phyloP scores from a whole-genome alignment of 2,113 vertebrate species.

The Bambusicola thoracicus region DNA sequence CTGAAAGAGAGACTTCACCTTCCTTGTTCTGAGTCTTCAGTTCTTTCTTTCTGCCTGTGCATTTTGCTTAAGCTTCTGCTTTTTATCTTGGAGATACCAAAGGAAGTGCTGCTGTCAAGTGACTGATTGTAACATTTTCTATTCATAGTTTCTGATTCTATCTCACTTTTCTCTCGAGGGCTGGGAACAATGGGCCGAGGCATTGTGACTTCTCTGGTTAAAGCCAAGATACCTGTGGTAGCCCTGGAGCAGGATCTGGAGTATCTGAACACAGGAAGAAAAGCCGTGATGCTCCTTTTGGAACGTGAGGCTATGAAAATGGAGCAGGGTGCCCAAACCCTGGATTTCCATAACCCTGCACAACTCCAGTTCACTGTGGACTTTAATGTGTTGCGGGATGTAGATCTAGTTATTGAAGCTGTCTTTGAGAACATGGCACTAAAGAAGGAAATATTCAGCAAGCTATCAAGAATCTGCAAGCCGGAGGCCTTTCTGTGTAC shows the following conservation, averaged over 20 bases:
- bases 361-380: slow-evolving; percentile 78
- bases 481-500: slow-evolving; percentile 84
- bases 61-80: neutral
- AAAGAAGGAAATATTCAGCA: slow-evolving; percentile 86
- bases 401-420: slow-evolving; percentile 91
- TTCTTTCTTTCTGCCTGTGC: neutral
- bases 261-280: slow-evolving; percentile 79
- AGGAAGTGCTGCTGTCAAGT: neutral
- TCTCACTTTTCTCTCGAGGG: slow-evolving; percentile 76
- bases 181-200: slow-evolving; percentile 95
- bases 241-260: slow-evolving; percentile 86
- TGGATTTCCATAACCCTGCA: slow-evolving; percentile 38
- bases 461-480: slow-evolving; percentile 84
- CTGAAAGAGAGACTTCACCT: neutral
- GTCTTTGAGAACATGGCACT: slow-evolving; percentile 91
- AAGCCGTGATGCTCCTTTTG: slow-evolving; percentile 77
- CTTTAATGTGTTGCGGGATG: slow-evolving; percentile 74
- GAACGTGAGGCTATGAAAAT: slow-evolving; percentile 80
- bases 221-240: slow-evolving; percentile 85
- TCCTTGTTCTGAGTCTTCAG: neutral
- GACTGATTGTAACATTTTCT: neutral
- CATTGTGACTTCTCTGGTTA: slow-evolving; percentile 84
- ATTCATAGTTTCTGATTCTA: neutral
- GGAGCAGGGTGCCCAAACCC: slow-evolving; percentile 28
- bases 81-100: neutral